Conservation (phyloP, 2,888 invertebrate species). For the Diplolepis rosae region DNA sequence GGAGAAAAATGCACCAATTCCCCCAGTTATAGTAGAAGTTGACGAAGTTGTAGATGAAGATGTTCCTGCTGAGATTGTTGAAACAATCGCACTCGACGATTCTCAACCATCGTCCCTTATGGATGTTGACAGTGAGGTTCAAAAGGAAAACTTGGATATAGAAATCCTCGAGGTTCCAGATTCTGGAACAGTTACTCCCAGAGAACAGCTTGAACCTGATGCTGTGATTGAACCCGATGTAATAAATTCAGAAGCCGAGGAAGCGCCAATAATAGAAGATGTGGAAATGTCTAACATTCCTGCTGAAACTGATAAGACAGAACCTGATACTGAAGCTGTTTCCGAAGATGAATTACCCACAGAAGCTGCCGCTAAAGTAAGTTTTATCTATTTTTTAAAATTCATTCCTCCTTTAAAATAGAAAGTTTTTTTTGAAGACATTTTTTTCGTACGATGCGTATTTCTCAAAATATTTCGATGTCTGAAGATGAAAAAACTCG, state of each 20-base stretch:
- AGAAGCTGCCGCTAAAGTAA: conserved; percentile 71
- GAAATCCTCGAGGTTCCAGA: conserved; percentile 54
- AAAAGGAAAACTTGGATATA: conserved; percentile 53
- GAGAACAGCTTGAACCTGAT: conserved; percentile 50
- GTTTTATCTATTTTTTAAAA: conserved; percentile 21
- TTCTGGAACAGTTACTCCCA: conserved; percentile 33
- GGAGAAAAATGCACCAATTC: too few species aligned
- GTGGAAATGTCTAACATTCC: conserved; percentile 32
- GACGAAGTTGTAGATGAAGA: neutral
- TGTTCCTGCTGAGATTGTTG: conserved; percentile 31
- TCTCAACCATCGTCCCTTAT: conserved; percentile 39
- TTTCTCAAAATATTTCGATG: too few species aligned
- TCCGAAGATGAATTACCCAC: conserved; percentile 84
- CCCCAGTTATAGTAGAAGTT: conserved; percentile 22
- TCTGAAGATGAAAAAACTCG: too few species aligned
- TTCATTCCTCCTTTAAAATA: too few species aligned
- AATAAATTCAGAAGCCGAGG: conserved; percentile 48
- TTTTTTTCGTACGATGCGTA: too few species aligned
- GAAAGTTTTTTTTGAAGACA: too few species aligned
- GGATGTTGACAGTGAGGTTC: conserved; percentile 53
- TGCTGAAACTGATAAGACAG: conserved; percentile 72
- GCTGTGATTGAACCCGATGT: conserved; percentile 60
- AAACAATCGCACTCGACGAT: conserved; percentile 25
- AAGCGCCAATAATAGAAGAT: conserved; percentile 36
- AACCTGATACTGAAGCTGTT: conserved; percentile 88